Conservation (phyloP, 2,113 vertebrate species). For the Pteronura brasiliensis region DNA sequence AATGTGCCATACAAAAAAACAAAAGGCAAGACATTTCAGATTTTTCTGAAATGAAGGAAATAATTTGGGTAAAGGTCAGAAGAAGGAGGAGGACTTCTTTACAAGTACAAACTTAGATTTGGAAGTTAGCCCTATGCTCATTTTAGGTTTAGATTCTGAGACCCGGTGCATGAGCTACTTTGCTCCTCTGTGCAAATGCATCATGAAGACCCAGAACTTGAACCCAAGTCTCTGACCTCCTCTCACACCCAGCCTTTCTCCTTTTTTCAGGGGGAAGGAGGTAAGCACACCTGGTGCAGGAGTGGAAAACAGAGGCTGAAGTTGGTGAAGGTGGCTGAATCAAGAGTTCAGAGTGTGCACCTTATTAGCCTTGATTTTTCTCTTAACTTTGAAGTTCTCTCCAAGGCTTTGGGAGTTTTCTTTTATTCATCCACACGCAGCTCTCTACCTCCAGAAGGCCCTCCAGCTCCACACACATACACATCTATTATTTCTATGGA, state of each 20-base stretch:
- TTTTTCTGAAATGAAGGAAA: conserved; percentile 29
- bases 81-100: not conserved
- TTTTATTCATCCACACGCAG: conserved; percentile 26
- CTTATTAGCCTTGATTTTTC: conserved; percentile 86
- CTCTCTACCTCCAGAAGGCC: conserved; percentile 28
- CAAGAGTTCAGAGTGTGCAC: conserved; percentile 86
- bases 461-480: not conserved
- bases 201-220: not conserved
- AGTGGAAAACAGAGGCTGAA: not conserved
- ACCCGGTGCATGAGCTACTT: not conserved
- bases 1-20: conserved; percentile 38
- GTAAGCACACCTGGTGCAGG: not conserved
- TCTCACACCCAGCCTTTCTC: not conserved
- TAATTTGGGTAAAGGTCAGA: not conserved
- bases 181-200: not conserved
- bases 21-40: conserved; percentile 20
- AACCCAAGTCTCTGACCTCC: not conserved
- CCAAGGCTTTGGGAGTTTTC: conserved; percentile 64
- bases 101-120: not conserved
- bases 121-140: not conserved
- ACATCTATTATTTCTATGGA: conserved; percentile 57
- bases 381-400: conserved; percentile 84
- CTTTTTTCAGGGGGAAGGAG: not conserved
- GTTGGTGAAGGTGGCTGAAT: conserved; percentile 74
- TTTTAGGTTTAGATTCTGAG: not conserved